These are phyloP conservation scores for Phengaris alcon DNA, from an alignment of 2,888 invertebrate genomes.

Conservation along the genomic window DNA sequence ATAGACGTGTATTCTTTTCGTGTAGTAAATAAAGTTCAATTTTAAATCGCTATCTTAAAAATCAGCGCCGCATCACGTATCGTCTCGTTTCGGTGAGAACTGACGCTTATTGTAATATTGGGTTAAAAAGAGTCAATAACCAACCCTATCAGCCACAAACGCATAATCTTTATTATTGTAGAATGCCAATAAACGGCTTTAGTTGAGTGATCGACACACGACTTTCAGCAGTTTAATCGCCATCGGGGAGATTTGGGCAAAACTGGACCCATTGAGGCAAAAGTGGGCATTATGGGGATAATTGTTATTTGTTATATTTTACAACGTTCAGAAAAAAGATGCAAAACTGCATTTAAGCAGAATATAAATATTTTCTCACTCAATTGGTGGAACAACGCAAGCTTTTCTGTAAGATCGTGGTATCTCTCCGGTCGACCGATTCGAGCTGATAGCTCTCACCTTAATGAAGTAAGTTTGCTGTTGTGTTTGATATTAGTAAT, in stretches of 20 bases:
- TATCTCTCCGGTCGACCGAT: too few species aligned
- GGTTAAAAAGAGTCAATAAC: not conserved
- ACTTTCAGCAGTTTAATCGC: conserved; percentile 36
- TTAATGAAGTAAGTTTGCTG: too few species aligned
- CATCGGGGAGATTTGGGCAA: conserved; percentile 24
- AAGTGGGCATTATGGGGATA: not conserved
- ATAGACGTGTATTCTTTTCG: too few species aligned
- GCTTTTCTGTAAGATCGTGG: too few species aligned
- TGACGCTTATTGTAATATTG: not conserved
- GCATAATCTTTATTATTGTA: conserved; percentile 50
- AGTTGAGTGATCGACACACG: conserved; percentile 38
- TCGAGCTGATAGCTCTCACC: too few species aligned
- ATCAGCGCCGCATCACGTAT: too few species aligned
- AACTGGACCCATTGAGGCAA: not conserved
- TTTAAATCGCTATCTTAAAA: too few species aligned
- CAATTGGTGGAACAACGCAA: too few species aligned
- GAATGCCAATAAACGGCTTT: conserved; percentile 50
- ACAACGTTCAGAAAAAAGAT: not conserved
- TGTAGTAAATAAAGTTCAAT: too few species aligned
- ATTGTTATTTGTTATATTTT: not conserved
- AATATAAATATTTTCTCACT: too few species aligned
- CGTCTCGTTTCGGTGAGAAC: too few species aligned
- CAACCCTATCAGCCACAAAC: conserved; percentile 44
- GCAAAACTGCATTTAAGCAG: not conserved
- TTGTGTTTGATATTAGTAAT: too few species aligned